These are phyloP conservation scores for Enteromius anoplus DNA, from an alignment of 2,797 vertebrate species.

Conservation along the genomic window DNA sequence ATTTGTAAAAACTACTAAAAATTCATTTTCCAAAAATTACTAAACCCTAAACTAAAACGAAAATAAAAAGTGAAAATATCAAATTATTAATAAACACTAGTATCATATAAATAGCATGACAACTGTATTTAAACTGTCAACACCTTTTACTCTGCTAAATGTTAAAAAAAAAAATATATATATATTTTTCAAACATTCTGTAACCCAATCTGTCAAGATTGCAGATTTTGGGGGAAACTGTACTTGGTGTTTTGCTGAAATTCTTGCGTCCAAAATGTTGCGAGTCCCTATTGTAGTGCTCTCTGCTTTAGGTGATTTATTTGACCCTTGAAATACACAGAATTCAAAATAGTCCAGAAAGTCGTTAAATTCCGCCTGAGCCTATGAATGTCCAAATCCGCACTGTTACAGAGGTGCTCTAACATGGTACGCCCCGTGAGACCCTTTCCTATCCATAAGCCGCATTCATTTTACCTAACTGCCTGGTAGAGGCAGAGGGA, in stretches of 20 bases:
- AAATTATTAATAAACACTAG: neutral
- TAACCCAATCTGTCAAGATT: neutral
- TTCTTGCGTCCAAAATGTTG: neutral
- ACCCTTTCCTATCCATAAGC: conserved; percentile 57
- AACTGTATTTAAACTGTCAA: neutral
- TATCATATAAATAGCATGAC: neutral
- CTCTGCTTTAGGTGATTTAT: neutral
- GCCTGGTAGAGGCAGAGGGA: conserved; percentile 46
- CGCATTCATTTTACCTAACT: conserved; percentile 54
- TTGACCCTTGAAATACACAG: neutral
- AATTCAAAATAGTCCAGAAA: neutral
- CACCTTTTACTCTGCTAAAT: neutral
- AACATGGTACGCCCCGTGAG: conserved; percentile 4
- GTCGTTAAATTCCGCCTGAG: neutral
- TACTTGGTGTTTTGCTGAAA: neutral
- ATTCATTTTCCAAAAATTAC: neutral
- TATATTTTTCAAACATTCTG: neutral
- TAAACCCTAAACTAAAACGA: neutral
- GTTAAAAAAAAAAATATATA: too few relatives aligned
- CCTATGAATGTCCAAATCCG: conserved; percentile 6
- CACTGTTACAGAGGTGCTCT: conserved; percentile 20
- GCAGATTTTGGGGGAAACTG: neutral
- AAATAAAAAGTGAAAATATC: neutral
- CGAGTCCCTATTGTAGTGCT: neutral
- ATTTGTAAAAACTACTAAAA: neutral